Percentiles rank a stretch among this genome's conserved stretches.
Evolutionary conservation across 1,140 invertebrate genomes (phyloP).

Genomic region (Zophobas morio): DNA sequence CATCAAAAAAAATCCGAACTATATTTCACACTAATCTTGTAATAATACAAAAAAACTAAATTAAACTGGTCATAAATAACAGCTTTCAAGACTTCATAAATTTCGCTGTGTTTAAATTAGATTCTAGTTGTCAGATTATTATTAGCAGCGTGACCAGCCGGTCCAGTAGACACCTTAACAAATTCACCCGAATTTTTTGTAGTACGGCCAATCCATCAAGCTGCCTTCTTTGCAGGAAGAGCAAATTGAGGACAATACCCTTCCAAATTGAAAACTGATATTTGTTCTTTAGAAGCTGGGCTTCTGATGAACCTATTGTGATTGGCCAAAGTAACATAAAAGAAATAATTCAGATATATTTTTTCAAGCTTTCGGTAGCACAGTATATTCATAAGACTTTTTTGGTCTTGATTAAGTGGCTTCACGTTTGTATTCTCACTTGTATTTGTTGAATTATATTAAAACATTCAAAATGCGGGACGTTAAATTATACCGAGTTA

Average conservation of each 20-base stretch:
- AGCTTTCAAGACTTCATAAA: no score
- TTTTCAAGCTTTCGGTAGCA: neutral
- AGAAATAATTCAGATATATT: constrained; percentile 25
- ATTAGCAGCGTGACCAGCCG: no score
- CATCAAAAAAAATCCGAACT: neutral
- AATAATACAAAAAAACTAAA: no score
- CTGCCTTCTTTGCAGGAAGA: neutral
- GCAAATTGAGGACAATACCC: constrained; percentile 1
- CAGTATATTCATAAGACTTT: no score
- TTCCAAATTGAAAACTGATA: constrained; percentile 20
- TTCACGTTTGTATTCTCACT: no score
- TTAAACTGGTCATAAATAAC: no score
- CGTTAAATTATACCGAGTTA: no score
- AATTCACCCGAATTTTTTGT: neutral
- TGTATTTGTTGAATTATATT: no score
- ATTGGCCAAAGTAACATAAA: constrained; percentile 14
- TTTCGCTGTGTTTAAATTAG: no score
- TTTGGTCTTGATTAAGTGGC: no score
- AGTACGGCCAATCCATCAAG: neutral
- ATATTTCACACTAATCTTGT: neutral
- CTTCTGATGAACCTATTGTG: constrained; percentile 30
- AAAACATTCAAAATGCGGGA: no score
- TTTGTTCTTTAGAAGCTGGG: constrained; percentile 16
- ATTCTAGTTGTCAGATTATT: no score
- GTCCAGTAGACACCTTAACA: neutral